phyloP scores from a whole-genome alignment of 1,140 invertebrate species.

The Bombus huntii region DNA sequence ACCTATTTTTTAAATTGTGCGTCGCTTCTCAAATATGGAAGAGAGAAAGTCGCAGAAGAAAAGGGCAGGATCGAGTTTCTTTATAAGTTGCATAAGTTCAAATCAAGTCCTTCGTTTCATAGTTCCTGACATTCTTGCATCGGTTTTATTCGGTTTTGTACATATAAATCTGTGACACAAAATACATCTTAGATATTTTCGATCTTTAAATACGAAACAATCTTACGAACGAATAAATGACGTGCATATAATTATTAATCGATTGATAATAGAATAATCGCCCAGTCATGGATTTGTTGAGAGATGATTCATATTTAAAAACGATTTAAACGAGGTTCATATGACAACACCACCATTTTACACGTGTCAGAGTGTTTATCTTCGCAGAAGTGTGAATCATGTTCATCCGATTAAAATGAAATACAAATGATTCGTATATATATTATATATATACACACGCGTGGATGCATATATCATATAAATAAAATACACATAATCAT shows the following conservation, averaged over 20 bases:
- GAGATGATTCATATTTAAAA: slow-evolving; percentile 27
- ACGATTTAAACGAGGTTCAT: slow-evolving; percentile 38
- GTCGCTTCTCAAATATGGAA: neutral
- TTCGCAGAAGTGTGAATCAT: slow-evolving; percentile 55
- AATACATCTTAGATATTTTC: neutral
- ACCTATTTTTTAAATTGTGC: neutral
- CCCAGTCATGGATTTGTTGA: slow-evolving; percentile 69
- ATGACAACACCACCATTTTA: slow-evolving; percentile 22
- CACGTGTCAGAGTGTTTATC: slow-evolving; percentile 53
- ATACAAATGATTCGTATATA: slow-evolving; percentile 42
- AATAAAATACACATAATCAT: slow-evolving; percentile 47
- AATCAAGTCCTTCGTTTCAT: neutral
- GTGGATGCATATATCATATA: slow-evolving; percentile 51
- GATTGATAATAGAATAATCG: slow-evolving; percentile 26
- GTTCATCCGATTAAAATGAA: slow-evolving; percentile 41
- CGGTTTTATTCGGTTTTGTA: slow-evolving; percentile 27
- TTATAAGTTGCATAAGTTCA: neutral
- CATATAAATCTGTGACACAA: slow-evolving; percentile 2
- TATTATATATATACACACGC: slow-evolving; percentile 54
- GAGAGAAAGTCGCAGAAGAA: neutral
- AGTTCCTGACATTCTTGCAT: neutral
- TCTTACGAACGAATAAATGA: slow-evolving; percentile 4
- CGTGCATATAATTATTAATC: slow-evolving; percentile 26
- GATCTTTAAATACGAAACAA: neutral
- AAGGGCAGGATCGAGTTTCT: neutral